Conservation (phyloP, 2,888 invertebrate genomes). For the Brenthis hecate region DNA sequence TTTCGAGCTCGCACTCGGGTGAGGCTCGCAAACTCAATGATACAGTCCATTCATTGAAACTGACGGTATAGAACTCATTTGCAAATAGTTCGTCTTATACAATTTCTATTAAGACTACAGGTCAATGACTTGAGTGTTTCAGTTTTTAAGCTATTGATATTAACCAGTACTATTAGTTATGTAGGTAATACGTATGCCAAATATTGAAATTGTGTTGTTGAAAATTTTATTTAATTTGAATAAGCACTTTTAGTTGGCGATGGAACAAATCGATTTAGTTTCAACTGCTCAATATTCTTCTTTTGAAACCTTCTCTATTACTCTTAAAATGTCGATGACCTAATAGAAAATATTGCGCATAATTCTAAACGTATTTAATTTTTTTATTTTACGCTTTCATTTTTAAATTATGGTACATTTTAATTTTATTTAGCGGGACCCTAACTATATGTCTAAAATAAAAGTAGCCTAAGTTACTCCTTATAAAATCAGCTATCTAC, state of each 20-base stretch:
- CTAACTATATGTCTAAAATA: too few species aligned
- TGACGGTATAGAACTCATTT: constrained; percentile 52
- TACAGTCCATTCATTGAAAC: constrained; percentile 59
- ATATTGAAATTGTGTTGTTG: constrained; percentile 2
- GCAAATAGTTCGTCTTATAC: constrained; percentile 39
- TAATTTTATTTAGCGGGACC: too few species aligned
- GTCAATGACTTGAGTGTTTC: constrained; percentile 29
- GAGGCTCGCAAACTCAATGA: constrained; percentile 51
- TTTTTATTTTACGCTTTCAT: not conserved
- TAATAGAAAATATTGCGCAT: constrained; percentile 5
- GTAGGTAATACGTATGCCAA: not conserved
- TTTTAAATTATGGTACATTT: too few species aligned
- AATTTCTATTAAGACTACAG: constrained; percentile 13
- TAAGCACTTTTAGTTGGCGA: constrained; percentile 3
- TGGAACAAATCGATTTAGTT: constrained; percentile 8
- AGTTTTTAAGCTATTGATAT: constrained; percentile 21
- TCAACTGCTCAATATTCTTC: constrained; percentile 1
- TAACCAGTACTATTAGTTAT: not conserved
- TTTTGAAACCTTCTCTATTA: constrained; percentile 9
- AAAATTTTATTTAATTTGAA: constrained; percentile 4
- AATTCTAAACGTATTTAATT: not conserved
- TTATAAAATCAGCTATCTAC: too few species aligned
- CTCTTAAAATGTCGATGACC: constrained; percentile 12
- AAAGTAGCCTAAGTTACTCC: too few species aligned
- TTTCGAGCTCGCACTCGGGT: constrained; percentile 50